phyloP scores from a whole-genome alignment of 2,888 invertebrate genomes.

The Ypsolopha scabrella region DNA sequence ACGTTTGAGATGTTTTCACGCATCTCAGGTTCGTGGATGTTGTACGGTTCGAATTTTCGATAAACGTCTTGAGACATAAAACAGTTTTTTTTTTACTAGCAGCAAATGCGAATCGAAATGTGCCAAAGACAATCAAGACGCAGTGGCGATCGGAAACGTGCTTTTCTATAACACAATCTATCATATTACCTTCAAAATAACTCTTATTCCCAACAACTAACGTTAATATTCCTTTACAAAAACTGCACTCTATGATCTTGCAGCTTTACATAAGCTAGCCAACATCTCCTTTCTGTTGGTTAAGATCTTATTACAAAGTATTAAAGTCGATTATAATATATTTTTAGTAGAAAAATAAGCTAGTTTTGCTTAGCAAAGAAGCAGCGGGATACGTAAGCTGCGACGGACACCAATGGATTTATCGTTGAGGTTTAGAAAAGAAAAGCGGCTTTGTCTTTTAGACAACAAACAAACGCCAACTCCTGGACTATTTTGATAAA shows the following conservation, averaged over 20 bases:
- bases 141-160: slow-evolving; percentile 14
- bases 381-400: slow-evolving; percentile 30
- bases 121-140: slow-evolving; percentile 18
- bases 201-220: slow-evolving; percentile 11
- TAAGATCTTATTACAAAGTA: not conserved
- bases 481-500: slow-evolving; percentile 15
- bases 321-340: slow-evolving; percentile 10
- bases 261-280: slow-evolving; percentile 11
- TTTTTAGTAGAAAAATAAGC: not conserved
- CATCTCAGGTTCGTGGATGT: no score
- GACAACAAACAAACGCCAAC: slow-evolving; percentile 38
- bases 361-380: slow-evolving; percentile 7
- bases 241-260: slow-evolving; percentile 12
- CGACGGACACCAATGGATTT: slow-evolving; percentile 56
- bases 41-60: no score
- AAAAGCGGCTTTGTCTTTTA: slow-evolving; percentile 53
- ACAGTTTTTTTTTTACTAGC: no score
- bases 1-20: no score
- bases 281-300: slow-evolving; percentile 9
- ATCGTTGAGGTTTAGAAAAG: slow-evolving; percentile 52
- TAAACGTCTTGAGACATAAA: no score
- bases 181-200: slow-evolving; percentile 11
- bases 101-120: slow-evolving; percentile 17
- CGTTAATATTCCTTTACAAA: slow-evolving; percentile 11
- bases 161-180: slow-evolving; percentile 1